Evolutionary conservation across 2,113 vertebrate genomes (phyloP).

Genomic region (Charina bottae): DNA sequence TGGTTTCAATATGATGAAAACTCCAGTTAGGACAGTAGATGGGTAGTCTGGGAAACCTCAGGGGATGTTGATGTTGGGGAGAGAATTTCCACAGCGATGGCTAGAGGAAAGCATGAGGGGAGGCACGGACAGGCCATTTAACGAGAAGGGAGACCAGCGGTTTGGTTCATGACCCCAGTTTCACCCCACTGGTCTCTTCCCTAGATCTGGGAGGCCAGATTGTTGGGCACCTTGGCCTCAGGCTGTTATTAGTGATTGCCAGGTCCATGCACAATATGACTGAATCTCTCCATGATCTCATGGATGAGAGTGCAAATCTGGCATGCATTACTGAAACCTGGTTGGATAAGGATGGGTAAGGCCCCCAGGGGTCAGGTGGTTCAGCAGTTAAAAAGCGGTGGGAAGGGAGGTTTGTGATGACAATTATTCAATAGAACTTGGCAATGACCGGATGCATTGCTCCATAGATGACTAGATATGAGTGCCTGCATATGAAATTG

Average conservation of each 20-base stretch:
- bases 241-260: background rate
- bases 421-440: background rate
- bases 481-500: background rate
- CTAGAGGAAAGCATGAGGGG: background rate
- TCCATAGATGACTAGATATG: background rate
- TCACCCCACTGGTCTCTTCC: background rate
- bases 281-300: background rate
- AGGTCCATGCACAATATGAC: background rate
- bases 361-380: background rate
- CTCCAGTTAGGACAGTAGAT: background rate
- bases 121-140: background rate
- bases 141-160: background rate
- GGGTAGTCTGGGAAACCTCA: background rate
- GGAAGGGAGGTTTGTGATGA: background rate
- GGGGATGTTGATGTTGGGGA: background rate
- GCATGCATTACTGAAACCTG: background rate
- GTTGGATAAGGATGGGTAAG: background rate
- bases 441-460: background rate
- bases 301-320: background rate
- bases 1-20: background rate
- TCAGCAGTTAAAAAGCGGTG: background rate
- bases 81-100: background rate
- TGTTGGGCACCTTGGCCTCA: background rate
- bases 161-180: background rate
- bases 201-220: background rate